These are phyloP conservation scores for Diploscapter pachys DNA, from an alignment of 1,140 invertebrate species.

Conservation along the genomic window DNA sequence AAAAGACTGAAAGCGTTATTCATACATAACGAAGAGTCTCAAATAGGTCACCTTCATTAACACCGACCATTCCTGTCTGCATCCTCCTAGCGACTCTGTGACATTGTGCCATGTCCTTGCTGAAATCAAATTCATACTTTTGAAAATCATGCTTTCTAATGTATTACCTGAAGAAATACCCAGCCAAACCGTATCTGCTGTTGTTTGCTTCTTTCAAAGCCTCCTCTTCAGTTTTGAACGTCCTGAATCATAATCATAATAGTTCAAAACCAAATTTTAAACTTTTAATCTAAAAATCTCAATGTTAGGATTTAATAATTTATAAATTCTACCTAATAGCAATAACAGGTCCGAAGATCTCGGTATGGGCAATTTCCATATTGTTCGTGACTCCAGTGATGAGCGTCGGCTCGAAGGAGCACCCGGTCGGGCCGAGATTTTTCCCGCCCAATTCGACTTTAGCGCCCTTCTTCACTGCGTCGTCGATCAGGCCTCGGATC, in stretches of 20 bases:
- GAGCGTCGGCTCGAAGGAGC: conserved; percentile 83
- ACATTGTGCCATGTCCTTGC: conserved; percentile 82
- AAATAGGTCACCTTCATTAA: conserved; percentile 75
- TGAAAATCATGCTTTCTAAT: too few species aligned
- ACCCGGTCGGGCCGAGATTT: conserved; percentile 65
- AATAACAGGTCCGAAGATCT: conserved; percentile 93
- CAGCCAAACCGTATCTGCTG: conserved; percentile 63
- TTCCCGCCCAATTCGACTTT: conserved; percentile 77
- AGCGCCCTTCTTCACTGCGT: conserved; percentile 81
- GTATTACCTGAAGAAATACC: conserved; percentile 75
- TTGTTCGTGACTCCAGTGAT: conserved; percentile 74
- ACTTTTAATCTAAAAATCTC: not conserved
- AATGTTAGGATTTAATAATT: too few species aligned
- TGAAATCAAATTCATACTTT: conserved; percentile 52
- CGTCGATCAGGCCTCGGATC: conserved; percentile 74
- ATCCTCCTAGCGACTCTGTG: conserved; percentile 80
- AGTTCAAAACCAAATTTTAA: not conserved
- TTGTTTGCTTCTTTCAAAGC: conserved; percentile 73
- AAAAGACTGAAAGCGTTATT: too few species aligned
- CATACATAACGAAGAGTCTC: too few species aligned
- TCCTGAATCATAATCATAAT: conserved; percentile 11
- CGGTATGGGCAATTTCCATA: conserved; percentile 80
- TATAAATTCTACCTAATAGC: conserved; percentile 69
- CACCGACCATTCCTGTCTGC: conserved; percentile 82
- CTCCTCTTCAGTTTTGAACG: conserved; percentile 82